Evolutionary conservation across 2,797 vertebrate species (phyloP).

Genomic region (Peromyscus melanophrys): DNA sequence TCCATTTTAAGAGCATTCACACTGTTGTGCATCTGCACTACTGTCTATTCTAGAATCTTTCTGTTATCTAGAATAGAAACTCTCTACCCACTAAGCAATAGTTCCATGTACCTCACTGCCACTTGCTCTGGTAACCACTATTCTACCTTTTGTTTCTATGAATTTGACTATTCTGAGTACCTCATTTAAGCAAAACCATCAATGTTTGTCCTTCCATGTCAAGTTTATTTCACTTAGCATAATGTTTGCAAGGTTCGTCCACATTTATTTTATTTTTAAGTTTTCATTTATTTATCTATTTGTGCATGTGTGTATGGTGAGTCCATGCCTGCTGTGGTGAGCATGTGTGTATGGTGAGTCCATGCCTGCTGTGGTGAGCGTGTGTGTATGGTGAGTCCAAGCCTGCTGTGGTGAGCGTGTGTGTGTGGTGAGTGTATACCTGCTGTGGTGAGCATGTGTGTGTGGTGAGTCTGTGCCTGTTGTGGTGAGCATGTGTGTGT

Average conservation of each 20-base stretch:
- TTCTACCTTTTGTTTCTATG: constrained; percentile 21
- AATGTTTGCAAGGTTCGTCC: constrained; percentile 37
- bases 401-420: no score
- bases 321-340: no score
- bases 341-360: no score
- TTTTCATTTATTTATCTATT: background rate
- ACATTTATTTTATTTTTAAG: background rate
- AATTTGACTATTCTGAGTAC: constrained; percentile 38
- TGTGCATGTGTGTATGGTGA: background rate
- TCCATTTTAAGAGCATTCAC: constrained; percentile 7
- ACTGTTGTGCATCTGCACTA: background rate
- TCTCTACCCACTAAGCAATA: background rate
- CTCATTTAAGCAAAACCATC: constrained; percentile 1
- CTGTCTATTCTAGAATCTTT: constrained; percentile 19
- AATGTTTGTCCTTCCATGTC: constrained; percentile 58
- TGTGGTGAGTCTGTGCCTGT: background rate
- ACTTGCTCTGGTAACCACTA: background rate
- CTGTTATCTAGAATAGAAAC: constrained; percentile 23
- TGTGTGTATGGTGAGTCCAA: no score
- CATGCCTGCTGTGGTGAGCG: no score
- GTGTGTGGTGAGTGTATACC: no score
- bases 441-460: background rate
- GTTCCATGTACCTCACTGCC: background rate
- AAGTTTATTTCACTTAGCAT: constrained; percentile 44
- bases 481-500: background rate